Percentiles rank a stretch among this genome's conserved stretches.
Conservation (phyloP, 2,888 invertebrate species). For the Rotaria socialis region DNA sequence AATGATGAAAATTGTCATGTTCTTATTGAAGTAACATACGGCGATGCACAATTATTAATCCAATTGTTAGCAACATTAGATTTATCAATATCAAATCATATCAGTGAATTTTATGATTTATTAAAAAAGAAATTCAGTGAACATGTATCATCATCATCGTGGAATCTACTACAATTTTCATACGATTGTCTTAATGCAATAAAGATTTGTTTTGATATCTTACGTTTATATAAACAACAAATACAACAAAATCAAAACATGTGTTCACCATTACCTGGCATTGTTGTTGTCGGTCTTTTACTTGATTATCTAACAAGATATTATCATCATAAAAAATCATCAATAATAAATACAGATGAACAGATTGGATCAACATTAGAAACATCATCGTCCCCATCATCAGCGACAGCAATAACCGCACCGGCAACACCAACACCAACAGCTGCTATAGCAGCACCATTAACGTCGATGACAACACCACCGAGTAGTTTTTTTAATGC, state of each 20-base stretch:
- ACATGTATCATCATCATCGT: not conserved
- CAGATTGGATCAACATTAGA: constrained; percentile 2
- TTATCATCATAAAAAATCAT: constrained; percentile 17
- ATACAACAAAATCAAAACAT: not conserved
- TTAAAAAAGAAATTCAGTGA: constrained; percentile 1
- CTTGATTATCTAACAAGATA: constrained; percentile 28
- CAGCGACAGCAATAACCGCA: not conserved
- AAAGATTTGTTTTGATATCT: constrained; percentile 23
- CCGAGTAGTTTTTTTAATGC: not conserved
- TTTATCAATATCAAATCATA: not conserved
- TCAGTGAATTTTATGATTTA: not conserved
- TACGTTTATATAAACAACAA: constrained; percentile 20
- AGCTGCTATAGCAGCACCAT: not conserved
- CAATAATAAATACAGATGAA: not conserved
- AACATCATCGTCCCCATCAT: not conserved
- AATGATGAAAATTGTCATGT: constrained; percentile 12
- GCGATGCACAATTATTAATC: constrained; percentile 14
- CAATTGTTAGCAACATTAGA: not conserved
- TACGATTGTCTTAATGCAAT: constrained; percentile 11
- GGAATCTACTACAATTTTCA: not conserved
- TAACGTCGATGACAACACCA: not conserved
- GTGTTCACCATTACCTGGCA: not conserved
- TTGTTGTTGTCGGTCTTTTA: constrained; percentile 33
- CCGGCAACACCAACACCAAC: not conserved
- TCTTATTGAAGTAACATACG: constrained; percentile 25